Evolutionary conservation across 2,888 invertebrate species (phyloP).

Genomic region (Allophyes oxyacanthae): DNA sequence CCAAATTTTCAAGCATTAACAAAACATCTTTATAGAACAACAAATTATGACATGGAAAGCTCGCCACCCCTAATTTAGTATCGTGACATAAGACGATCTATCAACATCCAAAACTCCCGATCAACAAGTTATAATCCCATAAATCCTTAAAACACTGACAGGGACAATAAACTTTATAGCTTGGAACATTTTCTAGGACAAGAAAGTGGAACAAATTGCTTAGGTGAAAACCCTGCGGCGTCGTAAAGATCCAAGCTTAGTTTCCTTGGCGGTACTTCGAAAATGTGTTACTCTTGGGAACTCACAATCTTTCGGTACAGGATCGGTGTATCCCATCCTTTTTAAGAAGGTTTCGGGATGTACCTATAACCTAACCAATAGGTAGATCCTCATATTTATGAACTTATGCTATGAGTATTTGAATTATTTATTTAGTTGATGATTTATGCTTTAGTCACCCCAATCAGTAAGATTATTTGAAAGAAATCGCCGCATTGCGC

Average conservation of each 20-base stretch:
- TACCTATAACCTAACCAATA: too few species aligned
- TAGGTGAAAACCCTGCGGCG: slow-evolving; percentile 76
- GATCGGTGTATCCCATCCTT: slow-evolving; percentile 15
- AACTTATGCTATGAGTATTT: too few species aligned
- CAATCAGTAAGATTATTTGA: too few species aligned
- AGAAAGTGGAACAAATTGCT: slow-evolving; percentile 69
- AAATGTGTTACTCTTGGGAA: slow-evolving; percentile 69
- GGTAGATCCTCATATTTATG: too few species aligned
- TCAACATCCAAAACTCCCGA: slow-evolving; percentile 55
- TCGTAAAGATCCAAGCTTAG: slow-evolving; percentile 74
- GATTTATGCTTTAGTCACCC: too few species aligned
- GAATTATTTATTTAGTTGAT: too few species aligned
- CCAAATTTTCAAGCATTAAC: slow-evolving; percentile 7
- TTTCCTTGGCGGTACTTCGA: slow-evolving; percentile 68
- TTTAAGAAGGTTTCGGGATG: slow-evolving; percentile 6
- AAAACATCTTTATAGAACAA: slow-evolving; percentile 30
- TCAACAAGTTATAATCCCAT: slow-evolving; percentile 62
- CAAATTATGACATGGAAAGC: slow-evolving; percentile 21
- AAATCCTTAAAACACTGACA: slow-evolving; percentile 61
- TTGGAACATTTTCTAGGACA: slow-evolving; percentile 66
- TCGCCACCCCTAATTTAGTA: slow-evolving; percentile 25
- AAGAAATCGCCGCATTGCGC: too few species aligned
- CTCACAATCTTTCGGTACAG: slow-evolving; percentile 53
- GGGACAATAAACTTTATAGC: slow-evolving; percentile 65
- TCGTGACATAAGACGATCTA: slow-evolving; percentile 57